Conservation (phyloP, 37 sponge, comb jelly and placozoan genomes). For the Eunapius fragilis region DNA sequence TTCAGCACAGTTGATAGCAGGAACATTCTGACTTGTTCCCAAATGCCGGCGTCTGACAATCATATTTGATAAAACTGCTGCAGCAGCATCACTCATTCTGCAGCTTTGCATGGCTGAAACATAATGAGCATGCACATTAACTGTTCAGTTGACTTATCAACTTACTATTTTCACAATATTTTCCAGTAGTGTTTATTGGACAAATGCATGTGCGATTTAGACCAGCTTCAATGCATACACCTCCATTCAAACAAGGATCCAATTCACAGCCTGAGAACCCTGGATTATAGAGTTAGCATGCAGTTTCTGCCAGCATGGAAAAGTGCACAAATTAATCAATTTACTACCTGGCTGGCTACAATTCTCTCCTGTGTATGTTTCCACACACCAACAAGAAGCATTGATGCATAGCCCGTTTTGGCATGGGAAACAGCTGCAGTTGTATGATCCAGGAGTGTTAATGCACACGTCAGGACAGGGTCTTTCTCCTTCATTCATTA, state of each 20-base stretch:
- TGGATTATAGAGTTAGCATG: neutral
- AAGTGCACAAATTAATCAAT: neutral
- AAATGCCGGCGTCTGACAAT: neutral
- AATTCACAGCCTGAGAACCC: neutral
- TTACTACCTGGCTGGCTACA: neutral
- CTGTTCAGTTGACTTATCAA: neutral
- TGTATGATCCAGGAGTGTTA: neutral
- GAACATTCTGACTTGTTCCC: neutral
- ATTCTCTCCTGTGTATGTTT: neutral
- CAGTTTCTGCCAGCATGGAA: neutral
- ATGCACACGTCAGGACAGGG: neutral
- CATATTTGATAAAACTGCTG: neutral
- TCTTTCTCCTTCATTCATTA: neutral
- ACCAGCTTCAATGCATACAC: neutral
- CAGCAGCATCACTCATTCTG: neutral
- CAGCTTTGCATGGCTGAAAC: neutral
- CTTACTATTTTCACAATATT: neutral
- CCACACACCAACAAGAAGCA: neutral
- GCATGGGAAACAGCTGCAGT: neutral
- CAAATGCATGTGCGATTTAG: neutral
- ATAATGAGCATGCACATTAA: neutral
- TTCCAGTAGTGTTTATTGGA: neutral
- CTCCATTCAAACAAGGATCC: neutral
- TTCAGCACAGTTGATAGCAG: neutral
- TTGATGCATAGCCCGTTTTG: neutral